Conservation (phyloP, 2,888 invertebrate species). For the Saturnia japonica region DNA sequence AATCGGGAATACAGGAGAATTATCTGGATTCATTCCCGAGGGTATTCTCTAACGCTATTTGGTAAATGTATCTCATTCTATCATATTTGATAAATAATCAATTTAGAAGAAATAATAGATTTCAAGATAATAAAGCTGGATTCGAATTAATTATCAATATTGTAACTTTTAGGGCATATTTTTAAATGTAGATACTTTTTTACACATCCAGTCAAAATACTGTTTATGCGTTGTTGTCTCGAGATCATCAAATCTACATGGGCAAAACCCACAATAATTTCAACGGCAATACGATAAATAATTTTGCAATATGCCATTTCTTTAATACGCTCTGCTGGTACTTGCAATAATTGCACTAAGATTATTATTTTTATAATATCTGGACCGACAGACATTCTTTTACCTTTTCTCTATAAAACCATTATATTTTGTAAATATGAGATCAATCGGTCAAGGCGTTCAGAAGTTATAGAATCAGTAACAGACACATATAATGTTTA, state of each 20-base stretch:
- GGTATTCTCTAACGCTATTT: constrained; percentile 54
- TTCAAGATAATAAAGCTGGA: not conserved
- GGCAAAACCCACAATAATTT: not conserved
- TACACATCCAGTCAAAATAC: too few relatives aligned
- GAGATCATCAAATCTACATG: not conserved
- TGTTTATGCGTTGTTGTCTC: too few relatives aligned
- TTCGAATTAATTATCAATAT: too few relatives aligned
- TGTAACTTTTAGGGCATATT: too few relatives aligned
- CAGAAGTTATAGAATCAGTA: too few relatives aligned
- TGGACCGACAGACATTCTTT: too few relatives aligned
- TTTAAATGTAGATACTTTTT: too few relatives aligned
- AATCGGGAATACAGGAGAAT: constrained; percentile 39
- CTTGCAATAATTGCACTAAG: not conserved
- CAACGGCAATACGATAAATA: not conserved
- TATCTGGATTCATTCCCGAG: constrained; percentile 56
- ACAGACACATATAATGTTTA: too few relatives aligned
- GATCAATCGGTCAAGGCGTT: too few relatives aligned
- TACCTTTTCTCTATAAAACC: too few relatives aligned
- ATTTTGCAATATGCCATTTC: not conserved
- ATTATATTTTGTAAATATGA: too few relatives aligned
- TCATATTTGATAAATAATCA: not conserved
- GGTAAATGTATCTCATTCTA: constrained; percentile 50
- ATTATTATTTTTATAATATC: not conserved
- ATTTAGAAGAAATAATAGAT: not conserved
- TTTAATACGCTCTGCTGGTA: not conserved